These are phyloP conservation scores for Mnemiopsis leidyi DNA, from an alignment of 37 sponge, comb jelly and placozoan species.

Conservation along the genomic window DNA sequence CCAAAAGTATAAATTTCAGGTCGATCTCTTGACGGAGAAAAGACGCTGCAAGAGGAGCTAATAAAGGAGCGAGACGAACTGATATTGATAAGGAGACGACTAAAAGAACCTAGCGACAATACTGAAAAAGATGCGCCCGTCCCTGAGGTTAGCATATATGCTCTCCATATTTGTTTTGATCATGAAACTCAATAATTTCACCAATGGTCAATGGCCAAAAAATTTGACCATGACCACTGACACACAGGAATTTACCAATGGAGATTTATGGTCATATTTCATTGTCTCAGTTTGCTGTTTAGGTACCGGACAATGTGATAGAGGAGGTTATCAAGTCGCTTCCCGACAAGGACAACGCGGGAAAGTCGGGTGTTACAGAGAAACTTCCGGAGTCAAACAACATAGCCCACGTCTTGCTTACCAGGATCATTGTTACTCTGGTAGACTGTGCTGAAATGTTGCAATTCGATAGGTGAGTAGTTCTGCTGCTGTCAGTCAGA, in stretches of 20 bases:
- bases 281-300: no score
- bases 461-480: slow-evolving; percentile 44
- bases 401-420: neutral
- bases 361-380: slow-evolving; percentile 44
- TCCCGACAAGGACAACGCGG: slow-evolving; percentile 6
- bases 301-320: neutral
- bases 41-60: slow-evolving; percentile 58
- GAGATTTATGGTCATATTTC: no score
- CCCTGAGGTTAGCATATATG: slow-evolving; percentile 61
- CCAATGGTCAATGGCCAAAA: no score
- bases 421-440: slow-evolving; percentile 28
- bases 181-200: no score
- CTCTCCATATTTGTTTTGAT: no score
- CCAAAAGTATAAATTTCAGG: neutral
- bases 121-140: slow-evolving; percentile 20
- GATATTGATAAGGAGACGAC: slow-evolving; percentile 30
- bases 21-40: slow-evolving; percentile 24
- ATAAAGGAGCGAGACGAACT: slow-evolving; percentile 39
- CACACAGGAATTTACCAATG: no score
- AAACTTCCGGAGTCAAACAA: slow-evolving; percentile 33
- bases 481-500: no score
- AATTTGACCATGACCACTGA: no score
- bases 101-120: slow-evolving; percentile 54
- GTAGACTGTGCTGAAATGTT: slow-evolving; percentile 62
- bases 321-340: slow-evolving; percentile 30